Percentiles rank a stretch among this genome's conserved stretches.
Conservation (phyloP, 2,888 invertebrate genomes). For the Ditylenchus weischeri region DNA sequence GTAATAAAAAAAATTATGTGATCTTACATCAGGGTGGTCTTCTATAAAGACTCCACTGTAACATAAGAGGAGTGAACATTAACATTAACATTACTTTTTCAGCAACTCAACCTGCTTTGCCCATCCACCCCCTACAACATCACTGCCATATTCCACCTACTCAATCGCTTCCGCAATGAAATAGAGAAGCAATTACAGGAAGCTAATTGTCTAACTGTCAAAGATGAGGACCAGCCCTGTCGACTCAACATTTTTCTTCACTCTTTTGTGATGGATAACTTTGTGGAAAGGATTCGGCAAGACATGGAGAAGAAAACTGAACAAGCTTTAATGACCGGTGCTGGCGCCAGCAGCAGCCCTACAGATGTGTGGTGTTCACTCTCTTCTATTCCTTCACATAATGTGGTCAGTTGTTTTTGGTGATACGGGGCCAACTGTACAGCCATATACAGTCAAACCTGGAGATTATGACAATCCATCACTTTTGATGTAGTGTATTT, state of each 20-base stretch:
- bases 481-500: too few species aligned
- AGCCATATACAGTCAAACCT: too few species aligned
- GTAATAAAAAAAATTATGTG: too few species aligned
- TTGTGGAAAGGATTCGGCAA: conserved; percentile 64
- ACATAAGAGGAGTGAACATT: too few species aligned
- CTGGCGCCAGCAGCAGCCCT: conserved; percentile 26
- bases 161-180: conserved; percentile 79
- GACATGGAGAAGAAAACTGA: conserved; percentile 45
- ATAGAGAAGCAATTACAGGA: conserved; percentile 66
- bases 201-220: not conserved
- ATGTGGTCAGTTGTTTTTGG: conserved; percentile 25
- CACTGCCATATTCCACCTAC: conserved; percentile 73
- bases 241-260: conserved; percentile 73
- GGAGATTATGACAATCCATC: too few species aligned
- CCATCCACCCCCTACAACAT: conserved; percentile 64
- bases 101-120: conserved; percentile 65
- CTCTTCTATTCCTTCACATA: conserved; percentile 27
- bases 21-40: too few species aligned
- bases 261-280: conserved; percentile 81
- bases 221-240: conserved; percentile 30
- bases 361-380: conserved; percentile 43
- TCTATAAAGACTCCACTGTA: too few species aligned
- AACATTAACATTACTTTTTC: conserved; percentile 19
- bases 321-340: not conserved
- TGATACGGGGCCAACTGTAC: too few species aligned